Evolutionary conservation across 1,140 invertebrate species (phyloP).

Genomic region (Drosophila subobscura): DNA sequence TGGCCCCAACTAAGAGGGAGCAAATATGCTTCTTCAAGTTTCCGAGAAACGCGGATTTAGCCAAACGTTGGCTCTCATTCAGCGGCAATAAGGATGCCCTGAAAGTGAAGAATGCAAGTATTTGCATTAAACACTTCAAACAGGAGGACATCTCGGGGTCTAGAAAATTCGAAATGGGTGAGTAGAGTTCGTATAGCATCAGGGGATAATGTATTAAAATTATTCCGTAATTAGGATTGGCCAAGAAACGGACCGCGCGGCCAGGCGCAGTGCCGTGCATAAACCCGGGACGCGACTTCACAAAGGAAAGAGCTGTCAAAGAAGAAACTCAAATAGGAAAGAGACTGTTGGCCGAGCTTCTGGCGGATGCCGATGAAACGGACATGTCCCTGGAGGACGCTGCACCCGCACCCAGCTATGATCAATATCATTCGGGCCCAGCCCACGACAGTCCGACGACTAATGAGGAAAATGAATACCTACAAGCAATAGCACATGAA

Average conservation of each 20-base stretch:
- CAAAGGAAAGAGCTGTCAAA: constrained; percentile 1
- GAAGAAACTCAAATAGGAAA: constrained; percentile 17
- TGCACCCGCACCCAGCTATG: constrained; percentile 14
- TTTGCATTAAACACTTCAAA: constrained; percentile 62
- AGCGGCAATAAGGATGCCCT: constrained; percentile 21
- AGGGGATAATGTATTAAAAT: background rate
- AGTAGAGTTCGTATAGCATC: background rate
- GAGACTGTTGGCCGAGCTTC: constrained; percentile 26
- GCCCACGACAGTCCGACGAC: background rate
- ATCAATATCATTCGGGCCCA: background rate
- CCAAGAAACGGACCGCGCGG: constrained; percentile 35
- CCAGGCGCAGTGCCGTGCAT: constrained; percentile 41
- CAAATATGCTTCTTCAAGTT: constrained; percentile 60
- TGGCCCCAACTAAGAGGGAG: background rate
- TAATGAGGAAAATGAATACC: background rate
- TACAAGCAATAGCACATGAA: background rate
- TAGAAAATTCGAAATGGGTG: constrained; percentile 68
- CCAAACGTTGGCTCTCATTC: constrained; percentile 30
- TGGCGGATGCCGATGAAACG: constrained; percentile 19
- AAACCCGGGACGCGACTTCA: constrained; percentile 15
- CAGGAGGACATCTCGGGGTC: constrained; percentile 63
- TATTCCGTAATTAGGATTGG: constrained; percentile 3
- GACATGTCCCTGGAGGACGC: background rate
- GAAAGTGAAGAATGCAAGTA: constrained; percentile 45
- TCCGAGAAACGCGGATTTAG: constrained; percentile 46